A percentile compares a stretch with the other conserved stretches of the same genome.
Conservation (phyloP, 1,140 invertebrate genomes). For the Amyelois transitella region DNA sequence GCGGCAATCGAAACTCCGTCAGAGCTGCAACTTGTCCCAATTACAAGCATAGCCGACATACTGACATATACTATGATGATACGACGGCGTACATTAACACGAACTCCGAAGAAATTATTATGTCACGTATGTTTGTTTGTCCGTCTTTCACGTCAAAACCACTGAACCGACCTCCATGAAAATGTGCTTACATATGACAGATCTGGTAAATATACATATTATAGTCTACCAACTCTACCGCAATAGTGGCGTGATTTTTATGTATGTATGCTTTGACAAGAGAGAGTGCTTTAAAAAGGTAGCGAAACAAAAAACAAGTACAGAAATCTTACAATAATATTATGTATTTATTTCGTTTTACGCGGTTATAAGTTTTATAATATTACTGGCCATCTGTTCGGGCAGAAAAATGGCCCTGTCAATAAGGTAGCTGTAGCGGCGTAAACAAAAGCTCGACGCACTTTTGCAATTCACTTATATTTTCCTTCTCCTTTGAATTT, state of each 20-base stretch:
- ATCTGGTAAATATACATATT: too few relatives aligned
- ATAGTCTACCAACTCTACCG: too few relatives aligned
- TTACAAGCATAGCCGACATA: background rate
- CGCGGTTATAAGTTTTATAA: background rate
- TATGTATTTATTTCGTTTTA: too few relatives aligned
- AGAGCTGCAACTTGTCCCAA: background rate
- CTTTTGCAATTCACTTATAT: constrained; percentile 55
- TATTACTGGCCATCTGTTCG: constrained; percentile 7
- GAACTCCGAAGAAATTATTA: background rate
- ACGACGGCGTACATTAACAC: background rate
- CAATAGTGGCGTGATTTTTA: too few relatives aligned
- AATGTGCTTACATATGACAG: too few relatives aligned
- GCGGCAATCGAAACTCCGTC: background rate
- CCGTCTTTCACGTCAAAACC: too few relatives aligned
- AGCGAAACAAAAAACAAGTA: too few relatives aligned
- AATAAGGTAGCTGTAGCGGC: constrained; percentile 24
- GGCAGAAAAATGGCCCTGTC: constrained; percentile 30
- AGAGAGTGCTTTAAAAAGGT: too few relatives aligned
- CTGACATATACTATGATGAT: background rate
- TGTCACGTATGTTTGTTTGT: background rate
- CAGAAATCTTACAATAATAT: too few relatives aligned
- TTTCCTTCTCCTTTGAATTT: constrained; percentile 49
- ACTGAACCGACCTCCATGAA: too few relatives aligned
- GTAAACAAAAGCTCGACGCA: constrained; percentile 47
- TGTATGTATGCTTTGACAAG: too few relatives aligned